A percentile compares a stretch with the other conserved stretches of the same genome.
Conservation (phyloP, 2,888 invertebrate species). For the Shargacucullia verbasci region DNA sequence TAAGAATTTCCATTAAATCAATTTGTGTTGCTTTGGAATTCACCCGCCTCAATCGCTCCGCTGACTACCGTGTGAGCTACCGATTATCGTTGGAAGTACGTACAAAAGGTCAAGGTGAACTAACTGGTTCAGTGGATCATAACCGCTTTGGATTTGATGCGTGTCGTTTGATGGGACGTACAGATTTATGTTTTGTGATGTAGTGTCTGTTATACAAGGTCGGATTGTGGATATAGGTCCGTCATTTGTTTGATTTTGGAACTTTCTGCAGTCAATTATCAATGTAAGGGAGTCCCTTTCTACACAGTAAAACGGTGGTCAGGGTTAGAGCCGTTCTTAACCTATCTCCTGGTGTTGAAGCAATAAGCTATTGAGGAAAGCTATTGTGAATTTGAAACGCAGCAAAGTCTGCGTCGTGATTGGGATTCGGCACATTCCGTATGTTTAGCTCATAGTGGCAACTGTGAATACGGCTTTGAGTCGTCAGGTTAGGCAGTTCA, state of each 20-base stretch:
- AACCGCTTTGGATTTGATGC: slow-evolving; percentile 20
- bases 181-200: neutral
- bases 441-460: slow-evolving; percentile 38
- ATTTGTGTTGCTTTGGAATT: too few species aligned
- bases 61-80: slow-evolving; percentile 4
- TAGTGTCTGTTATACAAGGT: too few species aligned
- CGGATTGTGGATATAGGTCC: too few species aligned
- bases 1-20: too few species aligned
- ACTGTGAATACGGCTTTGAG: too few species aligned
- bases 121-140: slow-evolving; percentile 69
- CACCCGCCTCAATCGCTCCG: slow-evolving; percentile 16
- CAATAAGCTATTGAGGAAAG: slow-evolving; percentile 37
- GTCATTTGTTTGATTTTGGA: too few species aligned
- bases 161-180: neutral
- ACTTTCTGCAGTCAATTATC: too few species aligned
- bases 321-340: slow-evolving; percentile 44
- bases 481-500: too few species aligned
- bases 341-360: slow-evolving; percentile 37
- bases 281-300: slow-evolving; percentile 62
- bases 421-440: slow-evolving; percentile 32
- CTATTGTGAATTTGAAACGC: slow-evolving; percentile 46
- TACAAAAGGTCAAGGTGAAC: slow-evolving; percentile 70
- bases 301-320: slow-evolving; percentile 55
- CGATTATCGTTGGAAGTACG: slow-evolving; percentile 47
- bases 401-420: slow-evolving; percentile 42